Conservation (phyloP, 2,797 vertebrate species). For the Botia kubotai region DNA sequence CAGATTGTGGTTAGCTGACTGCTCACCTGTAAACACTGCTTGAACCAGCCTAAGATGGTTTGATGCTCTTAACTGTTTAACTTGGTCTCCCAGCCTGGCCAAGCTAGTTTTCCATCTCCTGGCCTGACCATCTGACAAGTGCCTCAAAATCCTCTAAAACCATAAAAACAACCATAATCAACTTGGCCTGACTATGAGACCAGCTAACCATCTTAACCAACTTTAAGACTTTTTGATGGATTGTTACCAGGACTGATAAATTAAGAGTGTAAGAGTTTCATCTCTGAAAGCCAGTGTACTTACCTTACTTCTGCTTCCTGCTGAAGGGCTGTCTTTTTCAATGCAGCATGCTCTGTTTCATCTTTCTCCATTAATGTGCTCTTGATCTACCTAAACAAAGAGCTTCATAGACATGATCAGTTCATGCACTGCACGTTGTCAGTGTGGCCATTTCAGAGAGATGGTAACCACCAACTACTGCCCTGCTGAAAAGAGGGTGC, state of each 20-base stretch:
- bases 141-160: no score
- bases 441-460: slow-evolving; percentile 83
- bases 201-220: not conserved
- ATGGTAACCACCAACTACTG: slow-evolving; percentile 85
- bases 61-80: no score
- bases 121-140: no score
- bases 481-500: slow-evolving; percentile 79
- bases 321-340: slow-evolving; percentile 40
- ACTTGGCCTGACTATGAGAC: not conserved
- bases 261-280: not conserved
- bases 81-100: no score
- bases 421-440: slow-evolving; percentile 83
- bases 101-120: not conserved
- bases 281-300: slow-evolving; percentile 19
- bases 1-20: no score
- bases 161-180: no score
- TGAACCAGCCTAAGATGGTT: no score
- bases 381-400: slow-evolving; percentile 74
- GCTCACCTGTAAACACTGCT: no score
- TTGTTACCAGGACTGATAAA: no score
- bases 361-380: slow-evolving; percentile 48
- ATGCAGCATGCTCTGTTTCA: slow-evolving; percentile 27
- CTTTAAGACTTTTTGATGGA: no score
- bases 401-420: slow-evolving; percentile 82
- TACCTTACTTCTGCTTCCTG: slow-evolving; percentile 2